These are phyloP conservation scores for Drosophila nannoptera DNA, from an alignment of 1,140 invertebrate genomes.

Conservation along the genomic window DNA sequence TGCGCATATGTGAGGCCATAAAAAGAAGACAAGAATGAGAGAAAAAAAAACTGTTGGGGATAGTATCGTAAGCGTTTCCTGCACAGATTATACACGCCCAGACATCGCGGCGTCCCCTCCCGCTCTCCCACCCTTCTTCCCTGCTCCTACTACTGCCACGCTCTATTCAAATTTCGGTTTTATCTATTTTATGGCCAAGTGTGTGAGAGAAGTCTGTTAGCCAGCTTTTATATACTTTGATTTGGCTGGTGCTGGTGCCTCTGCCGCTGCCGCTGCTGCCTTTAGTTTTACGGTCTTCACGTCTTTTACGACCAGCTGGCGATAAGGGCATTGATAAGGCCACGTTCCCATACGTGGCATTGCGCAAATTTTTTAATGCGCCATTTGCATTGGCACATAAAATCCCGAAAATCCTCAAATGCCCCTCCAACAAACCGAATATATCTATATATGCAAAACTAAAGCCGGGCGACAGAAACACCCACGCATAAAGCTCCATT, in stretches of 20 bases:
- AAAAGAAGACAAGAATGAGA: slow-evolving; percentile 12
- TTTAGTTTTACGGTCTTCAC: slow-evolving; percentile 66
- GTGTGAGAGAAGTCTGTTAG: slow-evolving; percentile 53
- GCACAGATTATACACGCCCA: slow-evolving; percentile 53
- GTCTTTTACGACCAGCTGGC: slow-evolving; percentile 62
- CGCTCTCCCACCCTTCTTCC: background rate
- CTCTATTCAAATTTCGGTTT: slow-evolving; percentile 71
- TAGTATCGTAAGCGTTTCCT: slow-evolving; percentile 67
- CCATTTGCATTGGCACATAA: slow-evolving; percentile 65
- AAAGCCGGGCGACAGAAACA: slow-evolving; percentile 16
- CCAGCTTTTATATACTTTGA: slow-evolving; percentile 71
- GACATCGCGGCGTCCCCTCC: slow-evolving; percentile 53
- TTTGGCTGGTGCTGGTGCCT: slow-evolving; percentile 49
- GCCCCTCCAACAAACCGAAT: slow-evolving; percentile 7
- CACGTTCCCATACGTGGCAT: slow-evolving; percentile 38
- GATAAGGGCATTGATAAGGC: slow-evolving; percentile 48
- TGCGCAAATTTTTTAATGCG: slow-evolving; percentile 73
- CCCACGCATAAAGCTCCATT: slow-evolving; percentile 62
- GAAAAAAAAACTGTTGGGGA: slow-evolving; percentile 36
- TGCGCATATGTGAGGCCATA: slow-evolving; percentile 42
- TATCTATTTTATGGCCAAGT: slow-evolving; percentile 72
- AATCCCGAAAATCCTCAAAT: slow-evolving; percentile 30
- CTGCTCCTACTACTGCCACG: background rate
- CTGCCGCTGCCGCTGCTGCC: slow-evolving; percentile 32
- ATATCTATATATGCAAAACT: slow-evolving; percentile 41